Evolutionary conservation across 2,797 vertebrate genomes (phyloP), one percentile per base, ranked within the genome.

Genomic region (Karalla daura): DNA sequence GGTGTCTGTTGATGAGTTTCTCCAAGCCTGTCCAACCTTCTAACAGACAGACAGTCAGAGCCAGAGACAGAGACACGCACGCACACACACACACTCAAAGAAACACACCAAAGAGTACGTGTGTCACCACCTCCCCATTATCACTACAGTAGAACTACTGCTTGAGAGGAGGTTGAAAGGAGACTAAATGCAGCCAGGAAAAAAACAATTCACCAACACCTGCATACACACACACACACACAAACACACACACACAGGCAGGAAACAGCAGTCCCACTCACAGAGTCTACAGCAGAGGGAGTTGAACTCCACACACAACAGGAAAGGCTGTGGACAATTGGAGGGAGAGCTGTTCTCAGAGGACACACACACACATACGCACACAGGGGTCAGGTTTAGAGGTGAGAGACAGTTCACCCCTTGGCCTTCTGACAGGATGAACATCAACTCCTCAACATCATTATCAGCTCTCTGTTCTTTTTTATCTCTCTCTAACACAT

Each of bases 301-400:
- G 52, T 40, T 32, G 74, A 75, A 86, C 24, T 79, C n/a, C n/a
- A n/a, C n/a, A n/a, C 76, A 86, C 73, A 91, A 92, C 92, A 93
- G 92, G 92, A 93, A 91, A 80, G 37, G 36, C 36, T 2, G 46
- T 1, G 80, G 76, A 92, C 91, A 93, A 92, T 91, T 41, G 65
- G n/a, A 45, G 80, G 87, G 90, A 90, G 77, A 83, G 83, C 73
- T 81, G 77, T 60, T 74, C 80, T 86, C 66, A 17, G 73, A 18
- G 55, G 62, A 74, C 39, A 28, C 17, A 60, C 7, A 25, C n/a
- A 65, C 35, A 74, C 39, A 28, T 17, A 60, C 7, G 30, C n/a
- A 65, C 35, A 67, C 40, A 4, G 20, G 3, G 40, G 15, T 40
- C 23, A 15, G 45, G 25, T 27, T 30, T 0, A 23, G 20, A 27